Evolutionary conservation across 2,888 invertebrate species (phyloP), one percentile per base, ranked within the genome.

Genomic region (Macropis europaea): DNA sequence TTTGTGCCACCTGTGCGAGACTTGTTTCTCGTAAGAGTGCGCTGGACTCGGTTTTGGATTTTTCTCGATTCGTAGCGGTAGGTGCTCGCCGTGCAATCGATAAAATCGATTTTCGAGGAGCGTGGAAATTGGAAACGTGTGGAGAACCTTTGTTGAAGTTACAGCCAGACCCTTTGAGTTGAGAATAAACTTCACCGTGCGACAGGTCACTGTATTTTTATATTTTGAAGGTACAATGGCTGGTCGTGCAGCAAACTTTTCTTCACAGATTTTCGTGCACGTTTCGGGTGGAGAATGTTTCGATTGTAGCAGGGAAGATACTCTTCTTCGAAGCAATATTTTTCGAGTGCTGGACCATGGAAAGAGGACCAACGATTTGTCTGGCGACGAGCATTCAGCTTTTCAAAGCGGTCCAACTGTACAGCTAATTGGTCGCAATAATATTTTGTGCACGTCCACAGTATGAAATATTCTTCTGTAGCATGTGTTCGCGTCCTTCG

Each of bases 141-240:
- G 32, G 2, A 28, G 26, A 24, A 3, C 17, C 17, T 17, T 28
- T 3, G 2, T 28, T 26, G 4, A 5, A 17, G 30, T 30, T n/a
- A 9, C 11, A 43, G n/a, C 9, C 15, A 7, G 1, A 30, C 34
- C 34, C 34, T 34, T n/a, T 7, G 2, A 1, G 43, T 38, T 28
- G 45, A 36, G 57, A 62, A 72, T 53, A 57, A 32, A 45, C 52
- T 59, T 38, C 17, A 11, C 7, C 17, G 5, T 15, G 17, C 7
- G 28, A 17, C 13, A 19, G 34, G 15, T 52, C 47, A 32, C 32
- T 71, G 32, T 28, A 11, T 57, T 36, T 36, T 28, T 43, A 47
- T 52, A 56, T 56, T 42, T 38, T 22, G 6, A 19, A 40, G 52
- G 40, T n/a, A 50, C 40, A 43, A 42, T 32, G 61, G 19, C n/a